These are phyloP conservation scores for Drosophila siamana DNA, from an alignment of 2,888 invertebrate genomes.

Conservation along the genomic window DNA sequence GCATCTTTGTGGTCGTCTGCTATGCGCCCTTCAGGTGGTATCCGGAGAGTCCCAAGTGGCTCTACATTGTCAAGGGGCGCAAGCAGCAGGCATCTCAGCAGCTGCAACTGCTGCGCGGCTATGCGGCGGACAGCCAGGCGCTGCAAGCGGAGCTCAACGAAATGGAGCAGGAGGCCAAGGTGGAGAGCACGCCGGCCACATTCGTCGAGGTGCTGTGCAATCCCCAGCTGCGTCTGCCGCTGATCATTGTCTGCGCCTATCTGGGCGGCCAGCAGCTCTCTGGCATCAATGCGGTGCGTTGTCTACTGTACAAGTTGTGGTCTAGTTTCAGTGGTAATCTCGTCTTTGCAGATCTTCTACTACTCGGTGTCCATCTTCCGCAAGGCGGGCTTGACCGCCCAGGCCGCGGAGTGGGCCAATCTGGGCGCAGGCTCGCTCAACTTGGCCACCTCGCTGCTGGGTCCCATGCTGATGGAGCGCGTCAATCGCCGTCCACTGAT, in stretches of 20 bases:
- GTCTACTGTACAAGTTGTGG: not conserved
- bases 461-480: constrained; percentile 89
- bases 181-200: constrained; percentile 86
- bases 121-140: constrained; percentile 80
- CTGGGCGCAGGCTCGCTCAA: constrained; percentile 91
- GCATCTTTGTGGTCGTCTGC: constrained; percentile 89
- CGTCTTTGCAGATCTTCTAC: constrained; percentile 87
- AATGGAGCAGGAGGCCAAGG: constrained; percentile 86
- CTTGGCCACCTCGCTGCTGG: constrained; percentile 88
- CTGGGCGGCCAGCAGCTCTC: constrained; percentile 93
- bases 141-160: constrained; percentile 88
- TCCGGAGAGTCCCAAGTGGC: constrained; percentile 96
- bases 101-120: constrained; percentile 88
- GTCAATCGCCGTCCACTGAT: constrained; percentile 89
- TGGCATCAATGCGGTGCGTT: constrained; percentile 94
- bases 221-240: constrained; percentile 88
- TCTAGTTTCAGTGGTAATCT: not conserved
- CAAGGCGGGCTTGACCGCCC: constrained; percentile 88
- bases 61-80: constrained; percentile 89
- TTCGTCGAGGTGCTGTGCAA: constrained; percentile 87
- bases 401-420: constrained; percentile 90
- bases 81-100: constrained; percentile 88
- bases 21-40: constrained; percentile 88
- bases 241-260: constrained; percentile 91
- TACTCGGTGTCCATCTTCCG: constrained; percentile 93